These are phyloP conservation scores for Agapornis roseicollis DNA, from an alignment of 2,113 vertebrate species.

Conservation along the genomic window DNA sequence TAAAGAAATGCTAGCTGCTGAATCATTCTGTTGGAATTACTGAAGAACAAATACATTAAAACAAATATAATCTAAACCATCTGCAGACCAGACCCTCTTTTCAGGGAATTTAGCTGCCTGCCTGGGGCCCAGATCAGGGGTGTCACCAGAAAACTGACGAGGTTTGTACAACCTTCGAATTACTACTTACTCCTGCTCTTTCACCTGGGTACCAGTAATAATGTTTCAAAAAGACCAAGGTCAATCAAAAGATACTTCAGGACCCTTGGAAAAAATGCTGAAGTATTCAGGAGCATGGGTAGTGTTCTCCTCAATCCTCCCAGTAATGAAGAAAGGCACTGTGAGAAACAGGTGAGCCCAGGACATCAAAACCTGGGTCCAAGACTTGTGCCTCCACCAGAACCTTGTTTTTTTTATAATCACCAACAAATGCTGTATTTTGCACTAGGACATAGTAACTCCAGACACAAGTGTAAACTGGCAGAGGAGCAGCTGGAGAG, in stretches of 20 bases:
- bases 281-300: neutral
- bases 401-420: neutral
- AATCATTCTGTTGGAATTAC: neutral
- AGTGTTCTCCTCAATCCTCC: neutral
- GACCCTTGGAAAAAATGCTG: neutral
- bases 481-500: neutral
- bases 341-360: neutral
- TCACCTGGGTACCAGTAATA: neutral
- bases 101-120: neutral
- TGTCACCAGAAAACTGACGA: neutral
- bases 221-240: neutral
- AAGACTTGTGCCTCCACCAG: neutral
- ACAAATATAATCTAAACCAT: constrained; percentile 1
- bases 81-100: neutral
- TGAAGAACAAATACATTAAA: neutral
- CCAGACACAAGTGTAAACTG: neutral
- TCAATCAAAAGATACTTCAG: neutral
- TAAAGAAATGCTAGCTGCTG: neutral
- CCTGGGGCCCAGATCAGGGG: neutral
- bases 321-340: neutral
- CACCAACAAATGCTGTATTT: neutral
- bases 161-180: neutral
- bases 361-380: neutral
- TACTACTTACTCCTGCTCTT: neutral
- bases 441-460: accelerated